These are phyloP conservation scores for Lates japonicus DNA, from an alignment of 2,797 vertebrate species.

Conservation along the genomic window DNA sequence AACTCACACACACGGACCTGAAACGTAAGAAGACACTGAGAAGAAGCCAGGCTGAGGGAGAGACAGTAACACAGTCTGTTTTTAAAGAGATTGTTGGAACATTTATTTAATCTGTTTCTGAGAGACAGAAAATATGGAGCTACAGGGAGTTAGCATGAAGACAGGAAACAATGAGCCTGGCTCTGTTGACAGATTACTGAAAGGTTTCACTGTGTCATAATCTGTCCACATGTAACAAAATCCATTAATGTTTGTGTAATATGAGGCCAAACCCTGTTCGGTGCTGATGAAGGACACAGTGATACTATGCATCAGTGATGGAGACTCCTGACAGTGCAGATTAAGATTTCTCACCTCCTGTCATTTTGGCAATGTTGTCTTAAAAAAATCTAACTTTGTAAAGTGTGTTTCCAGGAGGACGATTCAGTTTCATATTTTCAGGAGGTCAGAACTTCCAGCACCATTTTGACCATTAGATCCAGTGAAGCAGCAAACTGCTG, in stretches of 20 bases:
- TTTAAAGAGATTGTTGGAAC: too few relatives aligned
- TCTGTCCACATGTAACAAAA: neutral
- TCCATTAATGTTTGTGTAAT: neutral
- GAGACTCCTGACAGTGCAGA: neutral
- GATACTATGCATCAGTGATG: too few relatives aligned
- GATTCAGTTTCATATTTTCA: slow-evolving; percentile 10
- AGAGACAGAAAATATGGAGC: too few relatives aligned
- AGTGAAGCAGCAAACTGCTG: slow-evolving; percentile 46
- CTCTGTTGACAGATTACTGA: neutral
- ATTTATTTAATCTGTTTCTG: neutral
- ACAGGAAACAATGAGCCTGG: neutral
- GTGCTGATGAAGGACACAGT: too few relatives aligned
- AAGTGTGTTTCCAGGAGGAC: neutral
- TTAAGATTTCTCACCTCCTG: neutral
- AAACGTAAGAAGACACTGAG: too few relatives aligned
- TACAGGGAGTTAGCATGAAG: neutral
- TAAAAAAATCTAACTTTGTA: slow-evolving; percentile 1
- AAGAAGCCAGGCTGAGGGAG: too few relatives aligned
- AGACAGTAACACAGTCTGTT: too few relatives aligned
- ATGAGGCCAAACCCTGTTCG: too few relatives aligned
- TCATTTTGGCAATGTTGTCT: neutral
- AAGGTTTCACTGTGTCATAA: neutral
- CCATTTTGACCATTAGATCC: slow-evolving; percentile 32
- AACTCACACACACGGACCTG: too few relatives aligned
- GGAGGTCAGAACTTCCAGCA: slow-evolving; percentile 13